These are phyloP conservation scores for Gymnocheta viridis DNA, from an alignment of 2,888 invertebrate species.

Conservation along the genomic window DNA sequence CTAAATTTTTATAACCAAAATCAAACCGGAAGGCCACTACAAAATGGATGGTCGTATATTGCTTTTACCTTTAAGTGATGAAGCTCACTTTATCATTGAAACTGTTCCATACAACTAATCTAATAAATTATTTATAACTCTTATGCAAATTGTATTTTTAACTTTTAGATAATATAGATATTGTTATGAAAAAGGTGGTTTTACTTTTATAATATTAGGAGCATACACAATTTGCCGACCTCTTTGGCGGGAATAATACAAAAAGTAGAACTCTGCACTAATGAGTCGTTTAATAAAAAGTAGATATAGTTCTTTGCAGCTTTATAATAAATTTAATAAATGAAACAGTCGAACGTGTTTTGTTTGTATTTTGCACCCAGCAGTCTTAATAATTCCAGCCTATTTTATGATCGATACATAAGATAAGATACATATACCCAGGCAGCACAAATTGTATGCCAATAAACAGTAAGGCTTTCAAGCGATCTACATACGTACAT, in stretches of 20 bases:
- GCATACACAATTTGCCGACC: constrained; percentile 86
- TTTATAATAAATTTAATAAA: constrained; percentile 86
- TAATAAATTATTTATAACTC: not conserved
- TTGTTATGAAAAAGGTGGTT: constrained; percentile 85
- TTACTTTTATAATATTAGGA: constrained; percentile 87
- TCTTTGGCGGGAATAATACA: constrained; percentile 88
- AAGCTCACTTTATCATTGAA: constrained; percentile 84
- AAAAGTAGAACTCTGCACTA: constrained; percentile 87
- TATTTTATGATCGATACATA: constrained; percentile 87
- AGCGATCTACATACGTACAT: too few species aligned
- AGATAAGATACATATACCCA: constrained; percentile 85
- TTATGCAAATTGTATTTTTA: not conserved
- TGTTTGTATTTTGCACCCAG: constrained; percentile 85
- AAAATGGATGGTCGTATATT: constrained; percentile 86
- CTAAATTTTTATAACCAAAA: constrained; percentile 85
- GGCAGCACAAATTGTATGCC: constrained; percentile 76
- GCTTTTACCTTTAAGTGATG: constrained; percentile 86
- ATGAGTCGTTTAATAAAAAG: constrained; percentile 88
- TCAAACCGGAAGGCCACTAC: constrained; percentile 87
- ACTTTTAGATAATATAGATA: constrained; percentile 85
- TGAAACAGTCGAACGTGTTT: constrained; percentile 87
- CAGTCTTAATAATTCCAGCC: constrained; percentile 87
- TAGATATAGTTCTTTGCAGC: constrained; percentile 88
- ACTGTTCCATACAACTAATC: constrained; percentile 84
- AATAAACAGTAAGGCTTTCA: constrained; percentile 51